Conservation (phyloP, 1,140 invertebrate species). For the Drosophila saltans region DNA sequence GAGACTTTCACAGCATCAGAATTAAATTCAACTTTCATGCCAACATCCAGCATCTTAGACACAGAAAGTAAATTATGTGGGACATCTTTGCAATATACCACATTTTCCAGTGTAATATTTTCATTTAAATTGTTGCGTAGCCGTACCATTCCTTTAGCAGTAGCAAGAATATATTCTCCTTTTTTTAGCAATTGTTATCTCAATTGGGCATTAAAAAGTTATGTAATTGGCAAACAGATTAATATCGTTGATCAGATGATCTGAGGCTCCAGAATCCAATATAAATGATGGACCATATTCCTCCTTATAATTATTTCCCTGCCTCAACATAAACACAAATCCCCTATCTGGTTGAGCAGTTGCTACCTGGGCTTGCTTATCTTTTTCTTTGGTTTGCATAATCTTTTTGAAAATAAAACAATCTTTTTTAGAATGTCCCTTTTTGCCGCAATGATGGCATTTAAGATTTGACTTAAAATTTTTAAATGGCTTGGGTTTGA, state of each 20-base stretch:
- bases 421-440: conserved; percentile 15
- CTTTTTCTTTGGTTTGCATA: not conserved
- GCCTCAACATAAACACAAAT: no score
- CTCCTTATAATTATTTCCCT: no score
- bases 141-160: no score
- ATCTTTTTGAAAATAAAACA: conserved; percentile 3
- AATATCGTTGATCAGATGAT: no score
- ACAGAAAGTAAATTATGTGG: conserved; percentile 2
- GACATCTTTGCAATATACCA: conserved; percentile 10
- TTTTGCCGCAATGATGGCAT: not conserved
- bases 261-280: no score
- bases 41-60: not conserved
- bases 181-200: no score
- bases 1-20: conserved; percentile 3
- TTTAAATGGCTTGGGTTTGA: conserved; percentile 3
- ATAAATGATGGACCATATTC: no score
- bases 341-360: not conserved
- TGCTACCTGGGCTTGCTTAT: not conserved
- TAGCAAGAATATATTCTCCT: no score
- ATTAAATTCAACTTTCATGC: not conserved
- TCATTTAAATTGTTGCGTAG: no score
- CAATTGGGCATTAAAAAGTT: no score
- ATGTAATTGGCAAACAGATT: no score
- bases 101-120: not conserved
- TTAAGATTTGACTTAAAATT: not conserved